phyloP scores from a whole-genome alignment of 2,113 vertebrate species.

The Muscicapa adusta region DNA sequence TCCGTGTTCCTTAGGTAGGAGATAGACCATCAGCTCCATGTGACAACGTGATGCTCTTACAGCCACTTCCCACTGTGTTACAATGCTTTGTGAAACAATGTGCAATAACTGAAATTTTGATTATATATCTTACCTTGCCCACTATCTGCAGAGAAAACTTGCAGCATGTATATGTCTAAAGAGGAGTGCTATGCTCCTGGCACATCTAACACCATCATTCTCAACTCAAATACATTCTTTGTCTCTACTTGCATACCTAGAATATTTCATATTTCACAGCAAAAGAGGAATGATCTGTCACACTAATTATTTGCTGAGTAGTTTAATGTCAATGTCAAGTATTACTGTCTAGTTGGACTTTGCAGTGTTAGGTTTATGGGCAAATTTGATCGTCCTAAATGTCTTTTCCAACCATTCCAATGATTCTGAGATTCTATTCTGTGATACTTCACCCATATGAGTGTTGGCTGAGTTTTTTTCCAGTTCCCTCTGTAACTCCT shows the following conservation, averaged over 20 bases:
- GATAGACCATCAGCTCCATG: background rate
- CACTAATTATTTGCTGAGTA: background rate
- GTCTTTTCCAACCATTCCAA: background rate
- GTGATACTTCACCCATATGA: slow-evolving; percentile 71
- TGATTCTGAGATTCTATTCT: background rate
- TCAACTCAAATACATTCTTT: background rate
- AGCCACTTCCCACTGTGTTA: background rate
- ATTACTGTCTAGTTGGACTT: background rate
- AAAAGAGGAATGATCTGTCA: background rate
- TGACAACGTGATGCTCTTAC: background rate
- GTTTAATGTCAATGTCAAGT: background rate
- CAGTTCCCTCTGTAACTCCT: slow-evolving; percentile 81
- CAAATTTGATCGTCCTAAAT: background rate
- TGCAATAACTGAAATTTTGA: background rate
- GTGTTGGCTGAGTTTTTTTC: slow-evolving; percentile 33
- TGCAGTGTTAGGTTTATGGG: background rate
- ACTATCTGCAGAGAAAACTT: background rate
- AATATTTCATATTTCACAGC: background rate
- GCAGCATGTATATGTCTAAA: background rate
- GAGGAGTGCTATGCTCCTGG: background rate
- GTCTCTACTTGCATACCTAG: background rate
- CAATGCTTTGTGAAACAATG: background rate
- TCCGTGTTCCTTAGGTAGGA: background rate
- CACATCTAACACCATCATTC: background rate
- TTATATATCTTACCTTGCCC: background rate